Conservation (phyloP, 1,140 invertebrate species). For the Drosophila murphyi region DNA sequence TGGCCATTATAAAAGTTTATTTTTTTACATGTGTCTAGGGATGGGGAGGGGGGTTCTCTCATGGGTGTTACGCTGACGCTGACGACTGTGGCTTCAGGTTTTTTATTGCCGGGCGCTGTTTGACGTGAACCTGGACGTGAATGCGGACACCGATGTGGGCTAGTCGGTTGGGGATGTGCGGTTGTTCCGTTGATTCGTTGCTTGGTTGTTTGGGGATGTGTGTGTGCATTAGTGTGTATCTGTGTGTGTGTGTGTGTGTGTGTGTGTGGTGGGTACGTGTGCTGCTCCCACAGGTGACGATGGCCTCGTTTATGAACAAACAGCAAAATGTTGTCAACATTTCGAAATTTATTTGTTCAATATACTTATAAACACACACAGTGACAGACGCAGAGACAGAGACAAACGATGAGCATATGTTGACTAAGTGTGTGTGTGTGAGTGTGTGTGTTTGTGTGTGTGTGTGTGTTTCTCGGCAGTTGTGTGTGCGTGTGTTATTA, state of each 20-base stretch:
- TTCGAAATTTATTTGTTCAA: constrained; percentile 83
- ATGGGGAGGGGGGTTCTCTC: constrained; percentile 5
- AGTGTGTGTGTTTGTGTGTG: constrained; percentile 14
- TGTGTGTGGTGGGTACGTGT: constrained; percentile 47
- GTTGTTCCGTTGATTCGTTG: constrained; percentile 15
- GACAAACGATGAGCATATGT: constrained; percentile 61
- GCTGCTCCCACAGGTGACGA: constrained; percentile 78
- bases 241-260: constrained; percentile 24
- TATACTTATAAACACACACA: constrained; percentile 60
- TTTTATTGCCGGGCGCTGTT: constrained; percentile 59
- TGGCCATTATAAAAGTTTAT: constrained; percentile 70
- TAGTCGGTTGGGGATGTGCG: constrained; percentile 15
- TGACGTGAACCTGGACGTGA: constrained; percentile 28
- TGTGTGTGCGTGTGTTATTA: constrained; percentile 75
- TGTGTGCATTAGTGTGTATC: constrained; percentile 30
- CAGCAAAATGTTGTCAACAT: constrained; percentile 83
- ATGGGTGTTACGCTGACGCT: constrained; percentile 44
- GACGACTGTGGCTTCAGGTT: constrained; percentile 56
- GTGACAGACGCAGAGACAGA: constrained; percentile 41
- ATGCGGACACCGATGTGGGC: constrained; percentile 20
- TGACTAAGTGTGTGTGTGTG: constrained; percentile 17
- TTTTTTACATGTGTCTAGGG: constrained; percentile 54
- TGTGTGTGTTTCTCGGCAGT: constrained; percentile 24
- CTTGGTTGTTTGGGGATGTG: neutral
- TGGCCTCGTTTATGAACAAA: constrained; percentile 83